Conservation (phyloP, 2,888 invertebrate species). For the Exocentrus adspersus region DNA sequence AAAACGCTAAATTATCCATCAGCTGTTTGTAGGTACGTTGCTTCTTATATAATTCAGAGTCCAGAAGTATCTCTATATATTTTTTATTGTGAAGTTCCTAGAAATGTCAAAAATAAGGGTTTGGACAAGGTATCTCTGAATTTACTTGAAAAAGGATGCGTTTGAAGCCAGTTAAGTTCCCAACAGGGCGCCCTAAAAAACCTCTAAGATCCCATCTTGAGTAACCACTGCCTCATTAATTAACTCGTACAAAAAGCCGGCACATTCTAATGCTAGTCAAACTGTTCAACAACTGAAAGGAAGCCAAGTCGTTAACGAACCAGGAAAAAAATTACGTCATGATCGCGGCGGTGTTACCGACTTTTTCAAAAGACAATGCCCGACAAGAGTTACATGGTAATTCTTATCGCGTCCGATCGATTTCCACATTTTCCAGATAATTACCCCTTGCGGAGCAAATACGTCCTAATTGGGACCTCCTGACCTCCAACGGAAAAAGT, state of each 20-base stretch:
- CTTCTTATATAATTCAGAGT: too few species aligned
- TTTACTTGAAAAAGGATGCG: too few species aligned
- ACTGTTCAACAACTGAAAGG: neutral
- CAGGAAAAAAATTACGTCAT: constrained; percentile 24
- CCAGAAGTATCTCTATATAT: too few species aligned
- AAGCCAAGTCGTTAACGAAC: constrained; percentile 1
- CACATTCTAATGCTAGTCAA: neutral
- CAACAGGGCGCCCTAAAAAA: neutral
- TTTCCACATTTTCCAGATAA: constrained; percentile 34
- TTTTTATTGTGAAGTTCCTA: too few species aligned
- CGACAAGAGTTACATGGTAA: constrained; percentile 32
- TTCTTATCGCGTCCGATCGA: constrained; percentile 32
- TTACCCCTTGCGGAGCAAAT: constrained; percentile 42
- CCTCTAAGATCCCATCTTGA: neutral
- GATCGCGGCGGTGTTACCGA: constrained; percentile 30
- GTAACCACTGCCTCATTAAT: neutral
- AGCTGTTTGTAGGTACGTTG: too few species aligned
- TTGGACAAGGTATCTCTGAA: too few species aligned
- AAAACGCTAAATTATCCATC: too few species aligned
- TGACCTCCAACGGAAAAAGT: constrained; percentile 43
- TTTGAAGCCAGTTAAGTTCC: too few species aligned
- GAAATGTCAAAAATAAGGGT: too few species aligned
- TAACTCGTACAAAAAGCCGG: neutral
- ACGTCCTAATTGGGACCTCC: constrained; percentile 51
- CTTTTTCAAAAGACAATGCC: constrained; percentile 22